These are phyloP conservation scores for Serranus cabrilla DNA, from an alignment of 2,797 vertebrate species.

Conservation along the genomic window DNA sequence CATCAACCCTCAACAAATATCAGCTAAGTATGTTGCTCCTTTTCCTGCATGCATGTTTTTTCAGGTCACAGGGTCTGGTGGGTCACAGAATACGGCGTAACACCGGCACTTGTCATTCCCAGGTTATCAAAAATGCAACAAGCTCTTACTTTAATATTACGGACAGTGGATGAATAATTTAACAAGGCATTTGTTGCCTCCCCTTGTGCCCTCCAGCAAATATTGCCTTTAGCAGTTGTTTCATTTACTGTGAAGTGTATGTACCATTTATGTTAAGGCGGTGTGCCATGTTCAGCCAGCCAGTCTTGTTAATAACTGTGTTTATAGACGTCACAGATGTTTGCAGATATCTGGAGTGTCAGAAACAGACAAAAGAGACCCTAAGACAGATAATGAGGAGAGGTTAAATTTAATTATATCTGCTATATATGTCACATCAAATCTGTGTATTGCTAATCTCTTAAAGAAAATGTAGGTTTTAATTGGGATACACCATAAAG, in stretches of 20 bases:
- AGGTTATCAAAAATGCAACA: conserved; percentile 17
- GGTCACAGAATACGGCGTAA: not conserved
- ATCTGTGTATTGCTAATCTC: not conserved
- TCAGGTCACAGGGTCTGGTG: conserved; percentile 1
- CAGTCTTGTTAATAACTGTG: conserved; percentile 8
- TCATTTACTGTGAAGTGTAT: not conserved
- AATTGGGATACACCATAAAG: not conserved
- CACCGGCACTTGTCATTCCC: not conserved
- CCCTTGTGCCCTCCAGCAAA: not conserved
- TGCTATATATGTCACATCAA: not conserved
- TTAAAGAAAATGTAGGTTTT: not conserved
- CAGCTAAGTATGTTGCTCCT: not conserved
- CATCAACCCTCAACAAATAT: conserved; percentile 1
- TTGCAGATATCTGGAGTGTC: not conserved
- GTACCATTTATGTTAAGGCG: not conserved
- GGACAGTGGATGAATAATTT: not conserved
- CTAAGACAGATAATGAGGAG: not conserved
- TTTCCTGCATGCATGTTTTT: not conserved
- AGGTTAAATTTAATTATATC: not conserved
- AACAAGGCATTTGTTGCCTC: not conserved
- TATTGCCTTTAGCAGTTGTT: conserved; percentile 1
- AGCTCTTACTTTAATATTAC: conserved; percentile 2
- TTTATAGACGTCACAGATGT: not conserved
- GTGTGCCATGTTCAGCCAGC: not conserved
- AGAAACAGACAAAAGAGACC: not conserved